These are phyloP conservation scores for Nomada flava DNA, from an alignment of 2,888 invertebrate genomes.

Conservation along the genomic window DNA sequence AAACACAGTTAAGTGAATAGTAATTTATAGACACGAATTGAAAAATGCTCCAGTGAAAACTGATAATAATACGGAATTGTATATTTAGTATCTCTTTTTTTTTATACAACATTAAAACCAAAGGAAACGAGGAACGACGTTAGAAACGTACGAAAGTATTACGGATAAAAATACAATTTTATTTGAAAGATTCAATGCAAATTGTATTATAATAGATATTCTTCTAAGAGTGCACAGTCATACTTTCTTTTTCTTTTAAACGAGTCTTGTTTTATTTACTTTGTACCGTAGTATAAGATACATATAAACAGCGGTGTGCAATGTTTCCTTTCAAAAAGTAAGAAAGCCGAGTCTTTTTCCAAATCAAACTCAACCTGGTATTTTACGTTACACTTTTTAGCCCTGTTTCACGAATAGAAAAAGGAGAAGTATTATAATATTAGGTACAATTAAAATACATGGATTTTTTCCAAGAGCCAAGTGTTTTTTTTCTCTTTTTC, in stretches of 20 bases:
- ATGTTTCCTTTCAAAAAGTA: neutral
- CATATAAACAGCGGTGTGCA: too few species aligned
- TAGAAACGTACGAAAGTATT: constrained; percentile 22
- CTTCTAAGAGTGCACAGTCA: constrained; percentile 5
- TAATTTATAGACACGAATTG: neutral
- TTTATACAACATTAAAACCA: constrained; percentile 1
- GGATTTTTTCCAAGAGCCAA: neutral
- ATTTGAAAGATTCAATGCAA: constrained; percentile 27
- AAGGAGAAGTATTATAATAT: neutral
- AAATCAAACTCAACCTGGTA: constrained; percentile 10
- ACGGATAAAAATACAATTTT: constrained; percentile 34
- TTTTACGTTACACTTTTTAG: neutral
- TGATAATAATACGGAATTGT: constrained; percentile 4
- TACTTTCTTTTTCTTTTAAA: constrained; percentile 3
- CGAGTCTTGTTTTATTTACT: constrained; percentile 40
- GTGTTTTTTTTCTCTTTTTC: neutral
- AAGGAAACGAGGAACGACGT: constrained; percentile 12
- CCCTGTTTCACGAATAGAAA: neutral
- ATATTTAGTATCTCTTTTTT: constrained; percentile 2
- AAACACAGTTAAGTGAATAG: neutral
- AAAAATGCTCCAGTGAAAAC: neutral
- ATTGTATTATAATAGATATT: constrained; percentile 31
- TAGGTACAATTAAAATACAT: neutral
- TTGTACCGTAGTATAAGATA: constrained; percentile 18
- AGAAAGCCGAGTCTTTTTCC: neutral